Base-by-base conservation (phyloP, 2,888 invertebrate genomes). In the Lamproptera curius region DNA sequence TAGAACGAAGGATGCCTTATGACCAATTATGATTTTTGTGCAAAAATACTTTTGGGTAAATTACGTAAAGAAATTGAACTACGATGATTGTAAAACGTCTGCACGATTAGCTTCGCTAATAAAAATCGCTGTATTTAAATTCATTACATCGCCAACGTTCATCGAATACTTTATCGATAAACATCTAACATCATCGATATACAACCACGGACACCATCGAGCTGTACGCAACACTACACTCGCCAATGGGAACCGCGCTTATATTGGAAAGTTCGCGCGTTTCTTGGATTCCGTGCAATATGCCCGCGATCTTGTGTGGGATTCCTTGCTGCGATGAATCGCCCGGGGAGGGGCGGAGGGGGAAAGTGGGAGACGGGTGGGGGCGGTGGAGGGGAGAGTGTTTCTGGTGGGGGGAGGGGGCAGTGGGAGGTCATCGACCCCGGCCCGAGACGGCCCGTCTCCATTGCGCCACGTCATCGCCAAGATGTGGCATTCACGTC, bases 221-320 rank as follows among this genome's bases (percentile, higher is more conserved):
- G n/a, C n/a, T n/a, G n/a, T n/a, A n/a, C n/a, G n/a, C n/a, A n/a
- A n/a, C n/a, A n/a, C n/a, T n/a, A n/a, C 42, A 39, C 34, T 42
- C 38, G 20, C 38, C 13, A 16, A 38, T 33, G 42, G 34, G 38
- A 49, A 40, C 43, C 16, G 35, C 39, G 31, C 33, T 31, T 37
- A 33, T 42, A 49, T 43, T 44, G 39, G 40, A 48, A 13, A 44
- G 43, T 49, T 44, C 49, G 37, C 43, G 49, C 49, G 49, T 49
- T 49, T 49, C 49, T 49, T 40, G 40, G 39, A 49, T 49, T 49
- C 49, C 26, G 39, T 40, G 43, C 49, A 49, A 35, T 49, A 49
- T 44, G 43, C 36, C 31, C 3, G 42, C 42, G 43, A 37, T 48
- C 42, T 48, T 49, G 35, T 49, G 44, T 49, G 43, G 43, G 40